These are phyloP conservation scores for Yasuhikotakia modesta DNA, from an alignment of 2,797 vertebrate species.

Conservation along the genomic window DNA sequence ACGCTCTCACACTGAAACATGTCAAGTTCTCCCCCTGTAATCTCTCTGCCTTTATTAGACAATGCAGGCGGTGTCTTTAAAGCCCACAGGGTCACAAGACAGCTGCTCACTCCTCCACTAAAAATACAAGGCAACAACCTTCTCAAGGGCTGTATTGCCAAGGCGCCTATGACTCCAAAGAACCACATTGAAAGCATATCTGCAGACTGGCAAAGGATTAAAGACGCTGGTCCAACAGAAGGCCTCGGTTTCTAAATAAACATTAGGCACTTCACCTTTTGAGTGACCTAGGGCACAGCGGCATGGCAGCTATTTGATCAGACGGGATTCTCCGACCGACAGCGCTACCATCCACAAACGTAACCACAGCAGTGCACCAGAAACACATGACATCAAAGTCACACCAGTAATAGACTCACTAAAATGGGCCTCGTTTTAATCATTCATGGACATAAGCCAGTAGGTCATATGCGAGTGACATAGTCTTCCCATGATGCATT, in stretches of 20 bases:
- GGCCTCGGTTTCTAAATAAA: conserved; percentile 78
- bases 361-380: conserved; percentile 51
- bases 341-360: conserved; percentile 42
- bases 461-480: conserved; percentile 25
- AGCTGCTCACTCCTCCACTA: conserved; percentile 75
- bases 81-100: conserved; percentile 75
- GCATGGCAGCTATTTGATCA: conserved; percentile 67
- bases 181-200: conserved; percentile 75
- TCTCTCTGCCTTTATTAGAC: conserved; percentile 68
- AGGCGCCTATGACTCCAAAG: conserved; percentile 74
- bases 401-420: conserved; percentile 51
- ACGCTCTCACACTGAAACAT: conserved; percentile 20
- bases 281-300: conserved; percentile 66
- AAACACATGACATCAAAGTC: conserved; percentile 67
- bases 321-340: conserved; percentile 24
- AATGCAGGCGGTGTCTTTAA: conserved; percentile 74
- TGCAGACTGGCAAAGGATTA: conserved; percentile 76
- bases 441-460: conserved; percentile 41
- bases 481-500: conserved; percentile 22
- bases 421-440: conserved; percentile 37
- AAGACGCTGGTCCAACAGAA: conserved; percentile 67
- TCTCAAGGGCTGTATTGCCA: conserved; percentile 71
- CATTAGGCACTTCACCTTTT: conserved; percentile 72
- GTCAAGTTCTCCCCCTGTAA: conserved; percentile 46
- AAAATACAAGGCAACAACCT: conserved; percentile 70